Evolutionary conservation across 2,797 vertebrate genomes (phyloP).

Genomic region (Melanogrammus aeglefinus): DNA sequence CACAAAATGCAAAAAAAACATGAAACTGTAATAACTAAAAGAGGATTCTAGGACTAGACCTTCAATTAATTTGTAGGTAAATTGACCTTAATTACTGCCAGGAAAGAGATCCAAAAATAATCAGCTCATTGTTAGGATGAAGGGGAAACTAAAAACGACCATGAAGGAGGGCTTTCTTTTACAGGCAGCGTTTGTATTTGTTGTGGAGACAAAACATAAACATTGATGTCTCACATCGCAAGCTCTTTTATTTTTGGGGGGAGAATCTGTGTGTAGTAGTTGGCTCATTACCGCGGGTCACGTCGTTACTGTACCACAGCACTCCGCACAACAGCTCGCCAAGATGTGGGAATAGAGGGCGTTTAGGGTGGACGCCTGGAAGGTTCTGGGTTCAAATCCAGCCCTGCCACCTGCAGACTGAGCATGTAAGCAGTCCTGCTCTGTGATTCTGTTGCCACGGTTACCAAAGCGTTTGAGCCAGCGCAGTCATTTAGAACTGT

Average conservation of each 20-base stretch:
- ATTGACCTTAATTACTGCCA: neutral
- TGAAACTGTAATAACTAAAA: neutral
- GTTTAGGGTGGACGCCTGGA: neutral
- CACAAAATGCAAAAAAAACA: neutral
- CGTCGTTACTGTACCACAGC: neutral
- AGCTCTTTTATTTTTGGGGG: neutral
- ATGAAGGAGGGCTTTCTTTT: neutral
- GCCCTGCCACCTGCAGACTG: no score
- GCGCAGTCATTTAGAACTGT: no score
- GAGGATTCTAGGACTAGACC: neutral
- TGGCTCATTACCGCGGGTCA: neutral
- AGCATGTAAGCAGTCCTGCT: neutral
- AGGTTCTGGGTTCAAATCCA: neutral
- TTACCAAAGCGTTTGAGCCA: no score
- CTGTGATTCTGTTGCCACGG: no score
- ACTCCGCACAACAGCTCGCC: neutral
- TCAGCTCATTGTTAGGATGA: neutral
- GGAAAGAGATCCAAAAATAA: neutral
- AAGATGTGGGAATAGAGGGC: neutral
- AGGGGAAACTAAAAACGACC: neutral
- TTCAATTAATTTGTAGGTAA: neutral
- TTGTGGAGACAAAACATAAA: neutral
- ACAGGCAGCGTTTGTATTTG: neutral
- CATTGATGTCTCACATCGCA: neutral
- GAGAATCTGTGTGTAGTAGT: neutral